Evolutionary conservation across 1,140 invertebrate species (phyloP), one percentile per base, ranked within the genome.

Genomic region (Berghia stephanieae): DNA sequence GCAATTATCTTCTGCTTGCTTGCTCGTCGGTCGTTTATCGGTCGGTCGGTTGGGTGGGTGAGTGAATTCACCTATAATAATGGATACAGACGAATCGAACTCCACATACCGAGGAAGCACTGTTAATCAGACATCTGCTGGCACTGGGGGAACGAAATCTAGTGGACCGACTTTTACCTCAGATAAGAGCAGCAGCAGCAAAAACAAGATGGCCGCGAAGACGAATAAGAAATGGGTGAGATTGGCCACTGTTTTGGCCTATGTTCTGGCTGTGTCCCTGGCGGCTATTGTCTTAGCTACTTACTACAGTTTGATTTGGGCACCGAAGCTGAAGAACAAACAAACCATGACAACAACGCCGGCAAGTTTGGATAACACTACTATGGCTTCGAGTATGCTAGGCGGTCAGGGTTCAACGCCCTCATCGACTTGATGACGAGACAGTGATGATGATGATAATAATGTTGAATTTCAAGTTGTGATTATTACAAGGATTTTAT

Each of bases 231-330:
- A 90, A 77, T 91, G 90, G 90, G 86, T 98, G 44, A 92, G 96
- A n/a, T 94, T 98, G 70, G 91, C 98, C 76, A 98, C 96, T 1
- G 97, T 99, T 43, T 92, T 98, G 78, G 96, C 96, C 10, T 99
- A 99, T 90, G 93, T 98, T 69, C 93, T 98, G 85, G 96, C 95
- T 81, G 97, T 99, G 77, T 98, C 96, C 18, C 91, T 97, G 78
- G 96, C 96, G 0, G 97, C 96, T 5, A 96, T 98, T 80, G 94
- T 98, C 87, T 92, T 99, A 36, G 97, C 96, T 0, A 91, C 98
- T 16, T 99, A 98, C 90, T 99, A 99, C 90, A 94, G 96, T 78
- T 96, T 98, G 88, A 93, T 98, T 78, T 98, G 97, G 97, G 93
- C 97, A 88, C 95, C 96, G 0, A 92, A 92, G 69, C 85, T 91